Conservation (phyloP, 2,888 invertebrate genomes). For the Eurytoma californica region DNA sequence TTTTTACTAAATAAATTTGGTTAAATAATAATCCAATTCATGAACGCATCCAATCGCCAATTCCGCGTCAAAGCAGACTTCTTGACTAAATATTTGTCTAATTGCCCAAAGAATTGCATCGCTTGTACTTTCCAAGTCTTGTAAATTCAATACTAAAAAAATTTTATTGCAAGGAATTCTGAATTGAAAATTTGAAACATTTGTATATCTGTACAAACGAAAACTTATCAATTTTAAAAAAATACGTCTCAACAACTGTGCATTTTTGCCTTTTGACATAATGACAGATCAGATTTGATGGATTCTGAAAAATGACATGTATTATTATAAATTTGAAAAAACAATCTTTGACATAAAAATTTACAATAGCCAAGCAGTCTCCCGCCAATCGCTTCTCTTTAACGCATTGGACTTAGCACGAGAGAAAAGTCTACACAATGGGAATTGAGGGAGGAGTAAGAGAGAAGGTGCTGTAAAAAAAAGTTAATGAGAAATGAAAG, state of each 20-base stretch:
- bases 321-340: slow-evolving; percentile 9
- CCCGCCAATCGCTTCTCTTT: slow-evolving; percentile 63
- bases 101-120: slow-evolving; percentile 44
- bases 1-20: too few species aligned
- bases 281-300: slow-evolving; percentile 30
- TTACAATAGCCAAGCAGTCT: slow-evolving; percentile 68
- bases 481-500: slow-evolving; percentile 61
- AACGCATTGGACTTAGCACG: slow-evolving; percentile 54
- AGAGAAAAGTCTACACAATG: slow-evolving; percentile 56
- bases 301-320: slow-evolving; percentile 36
- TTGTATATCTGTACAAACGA: slow-evolving; percentile 23
- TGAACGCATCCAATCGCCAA: slow-evolving; percentile 61
- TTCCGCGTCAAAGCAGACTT: slow-evolving; percentile 68
- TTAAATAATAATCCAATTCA: slow-evolving; percentile 7
- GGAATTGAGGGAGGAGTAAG: slow-evolving; percentile 57
- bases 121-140: slow-evolving; percentile 18
- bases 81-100: slow-evolving; percentile 62
- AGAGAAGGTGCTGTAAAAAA: slow-evolving; percentile 61
- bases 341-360: slow-evolving; percentile 50
- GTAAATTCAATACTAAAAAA: slow-evolving; percentile 16
- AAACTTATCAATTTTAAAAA: not conserved
- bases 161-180: slow-evolving; percentile 8
- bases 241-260: slow-evolving; percentile 44
- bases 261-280: slow-evolving; percentile 47
- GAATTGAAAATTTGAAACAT: slow-evolving; percentile 20